These are phyloP conservation scores for Thunnus maccoyii DNA, from an alignment of 2,113 vertebrate species.

Conservation along the genomic window DNA sequence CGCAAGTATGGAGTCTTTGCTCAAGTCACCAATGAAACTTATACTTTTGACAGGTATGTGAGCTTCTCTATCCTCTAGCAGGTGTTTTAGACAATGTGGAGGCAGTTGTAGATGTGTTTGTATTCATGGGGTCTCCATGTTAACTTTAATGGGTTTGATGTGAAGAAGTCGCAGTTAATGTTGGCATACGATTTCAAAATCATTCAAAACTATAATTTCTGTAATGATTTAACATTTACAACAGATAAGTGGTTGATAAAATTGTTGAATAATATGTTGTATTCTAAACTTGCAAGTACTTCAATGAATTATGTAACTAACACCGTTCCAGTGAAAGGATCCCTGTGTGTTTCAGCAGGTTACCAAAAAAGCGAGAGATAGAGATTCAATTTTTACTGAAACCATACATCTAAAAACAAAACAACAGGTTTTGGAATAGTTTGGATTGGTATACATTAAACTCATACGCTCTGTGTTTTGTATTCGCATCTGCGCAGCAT, in stretches of 20 bases:
- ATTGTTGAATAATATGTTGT: too few relatives aligned
- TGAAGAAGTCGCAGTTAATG: neutral
- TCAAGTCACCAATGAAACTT: constrained; percentile 85
- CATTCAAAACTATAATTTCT: neutral
- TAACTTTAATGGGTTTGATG: neutral
- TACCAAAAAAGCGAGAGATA: neutral
- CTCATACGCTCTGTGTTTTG: constrained; percentile 4
- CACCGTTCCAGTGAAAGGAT: neutral
- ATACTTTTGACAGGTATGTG: constrained; percentile 86
- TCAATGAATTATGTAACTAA: neutral
- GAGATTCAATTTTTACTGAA: neutral
- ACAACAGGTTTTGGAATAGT: neutral
- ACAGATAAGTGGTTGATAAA: neutral
- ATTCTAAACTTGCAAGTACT: neutral
- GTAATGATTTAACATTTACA: neutral
- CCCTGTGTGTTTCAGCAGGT: neutral
- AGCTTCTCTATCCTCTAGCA: constrained; percentile 18
- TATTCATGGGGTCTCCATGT: neutral
- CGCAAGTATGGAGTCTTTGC: constrained; percentile 82
- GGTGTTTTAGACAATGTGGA: neutral
- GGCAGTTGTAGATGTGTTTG: neutral
- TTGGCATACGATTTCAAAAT: neutral
- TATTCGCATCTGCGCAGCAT: constrained; percentile 72
- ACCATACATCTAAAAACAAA: neutral
- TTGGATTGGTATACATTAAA: constrained; percentile 13